phyloP scores from a whole-genome alignment of 2,113 vertebrate genomes.

The Leptocoma aspasia region DNA sequence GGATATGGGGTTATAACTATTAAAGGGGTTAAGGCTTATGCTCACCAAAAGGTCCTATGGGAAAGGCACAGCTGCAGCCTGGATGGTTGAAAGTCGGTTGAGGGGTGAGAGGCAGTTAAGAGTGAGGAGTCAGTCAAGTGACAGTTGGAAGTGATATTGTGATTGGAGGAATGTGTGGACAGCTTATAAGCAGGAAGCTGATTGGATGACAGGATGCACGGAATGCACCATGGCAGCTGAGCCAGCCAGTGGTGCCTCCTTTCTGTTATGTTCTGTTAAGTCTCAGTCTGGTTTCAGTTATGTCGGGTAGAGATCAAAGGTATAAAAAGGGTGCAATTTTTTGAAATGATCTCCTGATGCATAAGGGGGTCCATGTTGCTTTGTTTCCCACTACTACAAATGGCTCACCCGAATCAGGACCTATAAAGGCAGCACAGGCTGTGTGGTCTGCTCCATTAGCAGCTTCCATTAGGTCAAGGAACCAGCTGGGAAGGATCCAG shows the following conservation, averaged over 20 bases:
- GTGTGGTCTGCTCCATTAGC: no score
- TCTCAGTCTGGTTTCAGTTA: no score
- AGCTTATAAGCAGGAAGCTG: background rate
- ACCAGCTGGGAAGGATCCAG: no score
- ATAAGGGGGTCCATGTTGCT: accelerated
- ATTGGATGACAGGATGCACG: accelerated
- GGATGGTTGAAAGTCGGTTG: accelerated
- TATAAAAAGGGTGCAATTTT: background rate
- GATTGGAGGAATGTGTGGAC: background rate
- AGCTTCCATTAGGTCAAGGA: no score
- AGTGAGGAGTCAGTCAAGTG: background rate
- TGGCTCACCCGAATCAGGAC: no score
- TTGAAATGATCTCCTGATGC: background rate
- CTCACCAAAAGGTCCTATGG: background rate
- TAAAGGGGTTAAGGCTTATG: no score
- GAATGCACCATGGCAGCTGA: background rate
- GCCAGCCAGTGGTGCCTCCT: background rate
- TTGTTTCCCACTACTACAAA: background rate
- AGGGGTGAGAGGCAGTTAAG: background rate
- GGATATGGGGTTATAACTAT: background rate
- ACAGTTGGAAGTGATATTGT: background rate
- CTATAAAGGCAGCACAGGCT: no score
- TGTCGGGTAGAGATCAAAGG: background rate
- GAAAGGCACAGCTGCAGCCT: background rate
- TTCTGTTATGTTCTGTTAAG: no score